Conservation (phyloP, 2,888 invertebrate species). For the Eristalis intricaria region DNA sequence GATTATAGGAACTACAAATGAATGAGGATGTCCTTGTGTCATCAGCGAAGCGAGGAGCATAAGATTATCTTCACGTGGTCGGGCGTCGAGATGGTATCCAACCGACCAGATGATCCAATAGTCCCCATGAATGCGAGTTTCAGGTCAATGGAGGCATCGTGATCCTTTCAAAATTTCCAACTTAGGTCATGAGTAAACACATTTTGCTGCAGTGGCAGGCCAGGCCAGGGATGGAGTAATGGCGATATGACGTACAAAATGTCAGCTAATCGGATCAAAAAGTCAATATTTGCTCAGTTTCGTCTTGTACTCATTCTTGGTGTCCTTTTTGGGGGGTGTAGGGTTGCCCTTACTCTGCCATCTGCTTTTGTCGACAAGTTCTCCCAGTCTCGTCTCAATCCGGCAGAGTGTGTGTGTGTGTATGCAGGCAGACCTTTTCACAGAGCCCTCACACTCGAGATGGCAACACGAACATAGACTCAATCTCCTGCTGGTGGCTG, state of each 20-base stretch:
- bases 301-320: conserved; percentile 30
- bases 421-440: too few relatives aligned
- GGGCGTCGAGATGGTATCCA: not conserved
- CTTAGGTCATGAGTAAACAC: conserved; percentile 53
- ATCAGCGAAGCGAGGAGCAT: conserved; percentile 28
- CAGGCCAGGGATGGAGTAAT: conserved; percentile 19
- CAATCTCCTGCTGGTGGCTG: not conserved
- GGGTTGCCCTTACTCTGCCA: not conserved
- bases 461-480: too few relatives aligned
- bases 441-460: too few relatives aligned
- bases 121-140: conserved; percentile 1
- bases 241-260: conserved; percentile 39
- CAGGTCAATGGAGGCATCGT: conserved; percentile 12
- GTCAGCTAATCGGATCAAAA: conserved; percentile 66
- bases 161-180: conserved; percentile 36
- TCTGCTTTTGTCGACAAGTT: not conserved
- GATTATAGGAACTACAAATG: conserved; percentile 16
- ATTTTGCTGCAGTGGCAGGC: conserved; percentile 58
- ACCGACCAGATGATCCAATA: conserved; percentile 22
- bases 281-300: conserved; percentile 66
- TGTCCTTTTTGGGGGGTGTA: conserved; percentile 13
- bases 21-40: conserved; percentile 50
- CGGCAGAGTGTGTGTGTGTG: too few relatives aligned
- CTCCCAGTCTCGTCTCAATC: too few relatives aligned
- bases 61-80: conserved; percentile 41